Base-by-base conservation (phyloP, 2,888 invertebrate species). In the Poecilobothrus nobilitatus region DNA sequence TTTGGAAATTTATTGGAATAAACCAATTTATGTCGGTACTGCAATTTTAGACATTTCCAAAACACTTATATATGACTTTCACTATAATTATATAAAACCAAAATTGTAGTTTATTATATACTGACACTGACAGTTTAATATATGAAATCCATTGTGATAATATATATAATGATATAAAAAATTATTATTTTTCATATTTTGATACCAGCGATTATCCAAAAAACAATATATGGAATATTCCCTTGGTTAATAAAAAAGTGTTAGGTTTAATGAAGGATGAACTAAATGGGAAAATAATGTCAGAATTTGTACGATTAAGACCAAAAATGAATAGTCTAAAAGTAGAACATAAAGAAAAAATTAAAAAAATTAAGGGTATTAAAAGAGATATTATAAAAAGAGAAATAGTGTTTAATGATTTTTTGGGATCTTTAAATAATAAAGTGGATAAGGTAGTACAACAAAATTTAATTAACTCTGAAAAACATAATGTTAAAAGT, bases 21-120 rank as follows among this genome's bases (percentile, higher is more conserved):
- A 79, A 74, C 80, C 80, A 2, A 76, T 82, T 34, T 81, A 80
- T 70, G 72, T 77, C 2, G 81, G 80, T 18, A 76, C 80, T 69
- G 63, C 71, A 15, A 76, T 82, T 68, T 72, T 82, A 65, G 82
- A 82, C 67, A 44, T 82, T 44, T 78, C 76, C 0, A 83, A 83
- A 75, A 69, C 70, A 2, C 71, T 77, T 20, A 62, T 70, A 74
- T 82, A 81, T 70, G 76, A 79, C 64, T 80, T 79, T 70, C 75
- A 78, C 70, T 80, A 79, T 69, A 74, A 76, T 69, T 76, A 73
- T 63, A 73, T 62, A 20, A 62, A 62, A 62, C 61, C 61, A n/a
- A 62, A n/a, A 62, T 15, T 72, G 70, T 20, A 70, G 66, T 34
- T 68, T 78, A 18, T 68, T 75, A 41, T 78, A 77, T 65, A 75